Conservation (phyloP, 1,140 invertebrate species). For the Cephus cinctus region DNA sequence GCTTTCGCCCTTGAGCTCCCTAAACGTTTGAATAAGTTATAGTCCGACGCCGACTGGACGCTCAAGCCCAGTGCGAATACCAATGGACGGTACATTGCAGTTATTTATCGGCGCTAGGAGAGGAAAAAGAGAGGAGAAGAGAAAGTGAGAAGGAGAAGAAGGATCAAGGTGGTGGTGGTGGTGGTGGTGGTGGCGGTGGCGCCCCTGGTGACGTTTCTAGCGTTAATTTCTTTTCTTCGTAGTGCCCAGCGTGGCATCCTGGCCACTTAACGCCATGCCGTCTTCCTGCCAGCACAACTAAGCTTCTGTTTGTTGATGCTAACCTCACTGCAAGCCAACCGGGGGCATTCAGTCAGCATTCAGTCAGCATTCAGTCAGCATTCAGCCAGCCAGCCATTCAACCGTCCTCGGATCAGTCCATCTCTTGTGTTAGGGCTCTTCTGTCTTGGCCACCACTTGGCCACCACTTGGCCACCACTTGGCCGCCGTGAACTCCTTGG, state of each 20-base stretch:
- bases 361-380: too few relatives aligned
- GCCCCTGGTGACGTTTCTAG: too few relatives aligned
- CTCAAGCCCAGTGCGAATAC: too few relatives aligned
- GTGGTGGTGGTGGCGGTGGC: too few relatives aligned
- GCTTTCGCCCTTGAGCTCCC: not conserved
- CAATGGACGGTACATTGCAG: too few relatives aligned
- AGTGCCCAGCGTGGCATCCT: constrained; percentile 20
- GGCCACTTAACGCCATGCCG: not conserved
- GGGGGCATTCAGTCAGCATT: too few relatives aligned
- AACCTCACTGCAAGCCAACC: constrained; percentile 23
- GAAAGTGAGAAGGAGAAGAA: constrained; percentile 2
- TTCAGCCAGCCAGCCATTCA: constrained; percentile 11
- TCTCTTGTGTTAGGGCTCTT: constrained; percentile 24
- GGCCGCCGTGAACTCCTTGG: not conserved
- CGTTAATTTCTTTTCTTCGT: constrained; percentile 20
- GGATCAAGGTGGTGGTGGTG: too few relatives aligned
- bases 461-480: not conserved
- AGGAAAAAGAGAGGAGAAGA: not conserved
- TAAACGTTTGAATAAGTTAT: constrained; percentile 8
- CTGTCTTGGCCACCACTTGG: not conserved
- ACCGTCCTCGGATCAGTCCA: constrained; percentile 30
- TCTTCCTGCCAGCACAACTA: constrained; percentile 25
- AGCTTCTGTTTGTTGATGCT: constrained; percentile 37
- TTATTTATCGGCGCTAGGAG: constrained; percentile 26
- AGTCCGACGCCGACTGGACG: not conserved